Evolutionary conservation across 2,888 invertebrate genomes (phyloP), one percentile per base, ranked within the genome.

Genomic region (Theristus sp.): DNA sequence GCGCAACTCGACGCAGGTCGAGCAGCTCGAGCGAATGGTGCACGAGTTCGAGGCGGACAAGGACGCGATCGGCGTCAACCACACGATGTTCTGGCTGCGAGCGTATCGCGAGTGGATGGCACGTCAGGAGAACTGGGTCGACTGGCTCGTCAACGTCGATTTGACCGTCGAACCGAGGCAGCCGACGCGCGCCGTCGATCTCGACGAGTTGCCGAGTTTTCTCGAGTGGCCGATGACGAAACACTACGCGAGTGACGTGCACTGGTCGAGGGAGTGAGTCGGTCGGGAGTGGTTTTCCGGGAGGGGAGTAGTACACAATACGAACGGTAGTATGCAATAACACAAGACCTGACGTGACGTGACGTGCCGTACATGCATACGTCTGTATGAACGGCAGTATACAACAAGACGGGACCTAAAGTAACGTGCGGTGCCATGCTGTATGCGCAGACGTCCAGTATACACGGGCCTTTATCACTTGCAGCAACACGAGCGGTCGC

Each of bases 11-110:
- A 56, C 47, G 3, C 52, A 58, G 1, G n/a, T 57, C 1, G 22
- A 31, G 17, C 59, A 59, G 1, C 49, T 65, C 13, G 58, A 60
- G 27, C 28, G 29, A 49, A 64, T 65, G 63, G 52, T 65, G 20
- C 26, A 57, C n/a, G 62, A 62, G 54, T 65, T 64, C 57, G 65
- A 65, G 30, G 26, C 54, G 0, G 55, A 62, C 30, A 60, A 62
- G 20, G 28, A 64, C 20, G 60, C 63, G 6, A 58, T 65, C 26
- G 65, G 65, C 26, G 47, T 53, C 38, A 58, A 58, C 17, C 58
- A 62, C 24, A 65, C 65, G 2, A 57, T 62, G 38, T 47, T 65
- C n/a, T 65, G 63, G 63, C 60, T 65, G n/a, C 58, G 61, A 47
- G 61, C 64, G 49, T 65, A 65, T 27, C 59, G 59, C 25, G 47